These are phyloP conservation scores for Aspidapion aeneum DNA, from an alignment of 2,888 invertebrate genomes.

Conservation along the genomic window DNA sequence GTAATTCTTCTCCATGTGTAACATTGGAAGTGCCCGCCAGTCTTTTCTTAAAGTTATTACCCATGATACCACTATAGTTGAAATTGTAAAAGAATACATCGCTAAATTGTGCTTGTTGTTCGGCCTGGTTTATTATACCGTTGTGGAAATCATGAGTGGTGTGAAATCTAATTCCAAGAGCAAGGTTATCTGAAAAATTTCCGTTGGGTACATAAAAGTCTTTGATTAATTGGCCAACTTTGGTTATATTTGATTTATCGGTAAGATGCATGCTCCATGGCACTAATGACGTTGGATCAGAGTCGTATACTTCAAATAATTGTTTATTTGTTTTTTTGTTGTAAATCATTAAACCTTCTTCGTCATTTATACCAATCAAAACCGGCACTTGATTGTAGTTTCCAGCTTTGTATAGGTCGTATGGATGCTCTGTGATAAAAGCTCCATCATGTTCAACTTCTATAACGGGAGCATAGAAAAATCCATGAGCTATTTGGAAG, in stretches of 20 bases:
- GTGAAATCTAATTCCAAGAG: too few species aligned
- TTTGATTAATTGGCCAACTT: too few species aligned
- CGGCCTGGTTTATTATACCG: not conserved
- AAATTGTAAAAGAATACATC: not conserved
- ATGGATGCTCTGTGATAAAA: not conserved
- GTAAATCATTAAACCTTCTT: not conserved
- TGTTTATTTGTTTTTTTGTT: not conserved
- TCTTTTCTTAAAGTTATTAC: not conserved
- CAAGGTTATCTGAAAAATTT: too few species aligned
- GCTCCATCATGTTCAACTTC: not conserved
- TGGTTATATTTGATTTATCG: too few species aligned
- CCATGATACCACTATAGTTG: not conserved
- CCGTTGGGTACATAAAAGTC: too few species aligned
- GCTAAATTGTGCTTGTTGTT: not conserved
- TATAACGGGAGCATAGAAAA: not conserved
- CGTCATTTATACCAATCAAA: not conserved
- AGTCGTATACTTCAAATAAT: not conserved
- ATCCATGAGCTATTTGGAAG: not conserved
- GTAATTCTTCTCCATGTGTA: not conserved
- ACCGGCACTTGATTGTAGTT: not conserved
- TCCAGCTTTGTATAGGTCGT: not conserved
- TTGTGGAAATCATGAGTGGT: not conserved
- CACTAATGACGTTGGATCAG: not conserved
- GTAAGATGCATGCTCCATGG: not conserved
- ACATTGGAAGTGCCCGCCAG: not conserved